These are phyloP conservation scores for Panonychus citri DNA, from an alignment of 1,140 invertebrate genomes.

Conservation along the genomic window DNA sequence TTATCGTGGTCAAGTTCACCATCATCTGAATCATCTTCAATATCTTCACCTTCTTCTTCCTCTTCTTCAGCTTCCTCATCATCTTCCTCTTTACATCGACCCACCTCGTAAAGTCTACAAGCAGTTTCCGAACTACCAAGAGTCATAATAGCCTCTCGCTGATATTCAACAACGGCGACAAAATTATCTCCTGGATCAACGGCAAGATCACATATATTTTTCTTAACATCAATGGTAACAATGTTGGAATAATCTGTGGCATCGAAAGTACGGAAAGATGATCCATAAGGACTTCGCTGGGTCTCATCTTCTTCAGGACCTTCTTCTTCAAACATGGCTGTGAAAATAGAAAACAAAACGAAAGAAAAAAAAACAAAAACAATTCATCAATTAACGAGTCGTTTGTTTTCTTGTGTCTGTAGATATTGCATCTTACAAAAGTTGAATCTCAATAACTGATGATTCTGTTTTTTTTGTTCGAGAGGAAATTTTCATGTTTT, in stretches of 20 bases:
- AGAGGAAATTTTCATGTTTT: background rate
- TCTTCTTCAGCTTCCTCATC: conserved; percentile 26
- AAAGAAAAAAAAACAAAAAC: background rate
- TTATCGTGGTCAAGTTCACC: conserved; percentile 14
- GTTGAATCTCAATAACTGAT: background rate
- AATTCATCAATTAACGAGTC: background rate
- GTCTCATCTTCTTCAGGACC: conserved; percentile 28
- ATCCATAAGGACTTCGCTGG: conserved; percentile 37
- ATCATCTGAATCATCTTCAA: conserved; percentile 26
- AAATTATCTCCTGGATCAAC: conserved; percentile 35
- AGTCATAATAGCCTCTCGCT: conserved; percentile 19
- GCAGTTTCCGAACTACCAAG: conserved; percentile 20
- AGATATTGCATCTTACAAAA: background rate
- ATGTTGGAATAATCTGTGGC: conserved; percentile 78
- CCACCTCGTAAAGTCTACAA: conserved; percentile 29
- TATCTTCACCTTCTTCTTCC: conserved; percentile 7
- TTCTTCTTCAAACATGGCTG: conserved; percentile 15
- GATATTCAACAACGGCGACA: conserved; percentile 29
- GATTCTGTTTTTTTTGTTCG: background rate
- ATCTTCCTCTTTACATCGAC: conserved; percentile 23
- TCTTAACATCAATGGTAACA: conserved; percentile 66
- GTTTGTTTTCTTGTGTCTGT: too few relatives aligned
- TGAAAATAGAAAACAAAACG: background rate
- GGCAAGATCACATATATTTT: conserved; percentile 27
- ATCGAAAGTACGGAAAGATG: conserved; percentile 82